These are phyloP conservation scores for Nyctibius bracteatus DNA, from an alignment of 2,113 vertebrate genomes.

Conservation along the genomic window DNA sequence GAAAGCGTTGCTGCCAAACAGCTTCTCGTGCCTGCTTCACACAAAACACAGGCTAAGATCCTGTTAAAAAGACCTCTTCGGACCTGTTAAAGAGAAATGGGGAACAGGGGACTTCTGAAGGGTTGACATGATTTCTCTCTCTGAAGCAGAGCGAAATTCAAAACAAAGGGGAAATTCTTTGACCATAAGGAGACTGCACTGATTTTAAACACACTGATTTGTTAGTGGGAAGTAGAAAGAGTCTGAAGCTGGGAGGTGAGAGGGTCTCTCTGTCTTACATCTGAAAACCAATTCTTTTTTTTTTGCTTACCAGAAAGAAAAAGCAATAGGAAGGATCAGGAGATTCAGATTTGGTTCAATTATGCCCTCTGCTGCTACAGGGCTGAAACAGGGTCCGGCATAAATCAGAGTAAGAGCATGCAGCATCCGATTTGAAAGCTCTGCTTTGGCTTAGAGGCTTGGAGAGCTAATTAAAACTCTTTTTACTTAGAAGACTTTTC, in stretches of 20 bases:
- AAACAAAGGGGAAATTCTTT: neutral
- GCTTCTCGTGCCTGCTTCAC: rapidly evolving
- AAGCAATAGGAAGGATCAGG: neutral
- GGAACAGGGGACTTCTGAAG: neutral
- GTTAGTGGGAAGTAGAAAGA: neutral
- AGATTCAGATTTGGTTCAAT: neutral
- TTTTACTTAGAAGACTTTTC: neutral
- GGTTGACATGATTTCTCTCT: neutral
- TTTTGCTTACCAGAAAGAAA: neutral
- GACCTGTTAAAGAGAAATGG: neutral
- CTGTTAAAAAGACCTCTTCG: neutral
- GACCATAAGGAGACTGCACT: neutral
- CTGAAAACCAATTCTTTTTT: neutral
- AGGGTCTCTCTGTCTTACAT: neutral
- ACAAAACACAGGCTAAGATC: neutral
- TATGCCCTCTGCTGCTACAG: neutral
- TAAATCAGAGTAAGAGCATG: neutral
- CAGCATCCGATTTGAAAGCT: neutral
- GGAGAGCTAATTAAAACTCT: constrained; percentile 2
- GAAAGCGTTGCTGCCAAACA: neutral
- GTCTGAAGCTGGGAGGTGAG: neutral
- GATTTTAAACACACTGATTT: neutral
- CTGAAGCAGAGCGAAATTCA: neutral
- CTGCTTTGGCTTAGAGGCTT: neutral
- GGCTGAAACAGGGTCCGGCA: neutral